phyloP scores from a whole-genome alignment of 2,888 invertebrate species.

The Hirudinaria manillensis region DNA sequence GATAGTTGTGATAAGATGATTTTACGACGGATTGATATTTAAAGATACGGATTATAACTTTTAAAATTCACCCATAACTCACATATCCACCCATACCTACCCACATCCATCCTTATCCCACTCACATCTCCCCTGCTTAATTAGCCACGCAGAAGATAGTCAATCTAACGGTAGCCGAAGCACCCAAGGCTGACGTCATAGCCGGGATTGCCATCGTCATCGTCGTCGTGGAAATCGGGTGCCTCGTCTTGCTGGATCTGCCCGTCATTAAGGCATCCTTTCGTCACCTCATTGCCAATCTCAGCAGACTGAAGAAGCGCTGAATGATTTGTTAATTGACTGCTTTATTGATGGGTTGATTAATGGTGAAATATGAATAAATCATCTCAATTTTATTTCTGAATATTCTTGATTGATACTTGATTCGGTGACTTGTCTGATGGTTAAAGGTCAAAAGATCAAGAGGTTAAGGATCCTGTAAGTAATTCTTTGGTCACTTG shows the following conservation, averaged over 20 bases:
- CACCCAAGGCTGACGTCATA: slow-evolving; percentile 1
- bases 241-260: not conserved
- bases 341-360: too few relatives aligned
- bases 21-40: too few relatives aligned
- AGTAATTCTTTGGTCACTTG: too few relatives aligned
- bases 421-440: too few relatives aligned
- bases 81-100: not conserved
- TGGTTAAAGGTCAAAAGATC: too few relatives aligned
- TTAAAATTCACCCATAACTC: not conserved
- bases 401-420: too few relatives aligned
- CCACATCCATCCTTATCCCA: not conserved
- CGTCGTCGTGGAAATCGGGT: not conserved
- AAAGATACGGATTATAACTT: not conserved
- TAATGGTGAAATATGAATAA: too few relatives aligned
- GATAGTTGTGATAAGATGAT: too few relatives aligned
- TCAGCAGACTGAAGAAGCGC: not conserved
- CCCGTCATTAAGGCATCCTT: slow-evolving; percentile 2
- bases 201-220: slow-evolving; percentile 1
- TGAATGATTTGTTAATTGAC: not conserved
- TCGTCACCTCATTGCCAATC: not conserved
- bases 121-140: too few relatives aligned
- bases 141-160: not conserved
- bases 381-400: too few relatives aligned
- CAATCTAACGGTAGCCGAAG: slow-evolving; percentile 12
- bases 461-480: too few relatives aligned